Evolutionary conservation across 2,797 vertebrate species (phyloP).

Genomic region (Hozukius guyotensis): DNA sequence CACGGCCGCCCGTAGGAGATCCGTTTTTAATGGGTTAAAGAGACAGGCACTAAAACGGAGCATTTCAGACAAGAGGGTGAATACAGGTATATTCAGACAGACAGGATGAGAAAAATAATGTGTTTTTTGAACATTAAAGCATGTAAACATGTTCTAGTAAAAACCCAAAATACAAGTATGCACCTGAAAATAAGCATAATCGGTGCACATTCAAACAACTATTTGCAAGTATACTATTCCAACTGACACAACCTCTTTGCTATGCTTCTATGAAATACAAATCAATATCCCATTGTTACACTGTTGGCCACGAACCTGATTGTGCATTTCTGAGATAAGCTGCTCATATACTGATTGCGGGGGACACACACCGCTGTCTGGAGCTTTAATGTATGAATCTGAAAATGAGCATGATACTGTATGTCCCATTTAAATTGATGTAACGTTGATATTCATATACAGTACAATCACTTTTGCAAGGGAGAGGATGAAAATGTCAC

Average conservation of each 20-base stretch:
- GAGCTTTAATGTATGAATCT: slow-evolving; percentile 35
- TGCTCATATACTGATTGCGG: slow-evolving; percentile 37
- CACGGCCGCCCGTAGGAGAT: not conserved
- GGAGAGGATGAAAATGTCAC: not conserved
- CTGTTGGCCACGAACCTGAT: not conserved
- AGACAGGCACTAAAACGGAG: not conserved
- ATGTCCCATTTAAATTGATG: not conserved
- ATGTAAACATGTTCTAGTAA: too few relatives aligned
- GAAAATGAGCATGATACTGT: not conserved
- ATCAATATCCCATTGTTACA: slow-evolving; percentile 29
- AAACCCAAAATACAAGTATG: too few relatives aligned
- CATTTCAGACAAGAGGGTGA: not conserved
- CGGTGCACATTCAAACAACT: fast-evolving
- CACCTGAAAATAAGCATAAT: not conserved
- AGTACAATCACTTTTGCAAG: not conserved
- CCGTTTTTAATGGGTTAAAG: not conserved
- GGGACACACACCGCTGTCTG: slow-evolving; percentile 46
- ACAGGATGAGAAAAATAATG: not conserved
- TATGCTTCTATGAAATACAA: not conserved
- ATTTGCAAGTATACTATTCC: too few relatives aligned
- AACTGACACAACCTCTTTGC: not conserved
- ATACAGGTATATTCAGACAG: not conserved
- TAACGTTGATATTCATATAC: not conserved
- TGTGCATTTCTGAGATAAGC: slow-evolving; percentile 22
- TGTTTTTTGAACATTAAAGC: not conserved